Conservation (phyloP, 2,888 invertebrate genomes). For the Cephus pygmeus region DNA sequence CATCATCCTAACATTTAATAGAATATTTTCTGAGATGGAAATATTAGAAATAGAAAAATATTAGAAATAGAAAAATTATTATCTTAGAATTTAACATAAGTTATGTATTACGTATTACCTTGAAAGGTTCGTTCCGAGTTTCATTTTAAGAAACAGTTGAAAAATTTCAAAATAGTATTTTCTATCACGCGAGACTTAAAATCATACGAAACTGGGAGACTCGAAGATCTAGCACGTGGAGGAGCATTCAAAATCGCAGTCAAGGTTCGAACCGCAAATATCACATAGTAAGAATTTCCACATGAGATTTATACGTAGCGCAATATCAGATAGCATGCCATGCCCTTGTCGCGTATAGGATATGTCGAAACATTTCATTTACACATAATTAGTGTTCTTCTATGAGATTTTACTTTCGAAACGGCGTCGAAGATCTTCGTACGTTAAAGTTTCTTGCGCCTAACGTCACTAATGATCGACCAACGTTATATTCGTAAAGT, state of each 20-base stretch:
- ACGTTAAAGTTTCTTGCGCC: not conserved
- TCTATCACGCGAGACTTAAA: not conserved
- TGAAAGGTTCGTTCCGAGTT: not conserved
- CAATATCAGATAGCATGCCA: slow-evolving; percentile 31
- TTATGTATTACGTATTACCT: not conserved
- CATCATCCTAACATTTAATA: not conserved
- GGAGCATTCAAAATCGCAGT: not conserved
- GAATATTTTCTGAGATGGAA: not conserved
- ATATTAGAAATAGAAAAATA: not conserved
- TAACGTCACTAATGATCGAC: not conserved
- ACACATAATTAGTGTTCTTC: slow-evolving; percentile 34
- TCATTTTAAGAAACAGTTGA: not conserved
- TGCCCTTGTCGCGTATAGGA: slow-evolving; percentile 37
- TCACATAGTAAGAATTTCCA: slow-evolving; percentile 18
- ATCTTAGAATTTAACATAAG: not conserved
- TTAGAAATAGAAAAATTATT: not conserved
- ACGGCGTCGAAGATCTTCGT: not conserved
- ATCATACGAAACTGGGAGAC: not conserved
- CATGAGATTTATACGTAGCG: slow-evolving; percentile 21
- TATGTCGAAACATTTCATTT: slow-evolving; percentile 42
- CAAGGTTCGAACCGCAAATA: not conserved
- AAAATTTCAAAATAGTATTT: not conserved
- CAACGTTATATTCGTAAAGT: not conserved
- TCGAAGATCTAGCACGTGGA: not conserved
- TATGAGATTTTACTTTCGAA: slow-evolving; percentile 5